These are phyloP conservation scores for Bubo bubo DNA, from an alignment of 2,113 vertebrate genomes.

Conservation along the genomic window DNA sequence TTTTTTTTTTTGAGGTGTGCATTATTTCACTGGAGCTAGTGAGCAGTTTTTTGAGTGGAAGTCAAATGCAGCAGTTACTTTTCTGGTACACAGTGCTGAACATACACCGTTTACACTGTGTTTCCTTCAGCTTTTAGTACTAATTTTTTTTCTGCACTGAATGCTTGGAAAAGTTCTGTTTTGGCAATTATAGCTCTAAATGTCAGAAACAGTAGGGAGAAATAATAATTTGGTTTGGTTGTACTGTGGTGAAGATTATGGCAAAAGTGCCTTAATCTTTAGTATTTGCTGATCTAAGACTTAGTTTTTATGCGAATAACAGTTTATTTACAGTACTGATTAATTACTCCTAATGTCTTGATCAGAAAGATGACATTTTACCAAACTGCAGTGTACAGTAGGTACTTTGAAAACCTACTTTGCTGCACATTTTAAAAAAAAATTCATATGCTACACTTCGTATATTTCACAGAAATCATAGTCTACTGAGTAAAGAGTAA, in stretches of 20 bases:
- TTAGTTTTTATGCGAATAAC: background rate
- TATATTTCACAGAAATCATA: slow-evolving; percentile 8
- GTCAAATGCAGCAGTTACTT: background rate
- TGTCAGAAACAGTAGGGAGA: background rate
- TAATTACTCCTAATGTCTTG: background rate
- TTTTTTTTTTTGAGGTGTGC: background rate
- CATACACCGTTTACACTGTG: background rate
- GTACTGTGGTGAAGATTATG: background rate
- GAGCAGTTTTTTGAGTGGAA: background rate
- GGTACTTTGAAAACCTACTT: background rate
- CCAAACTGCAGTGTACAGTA: background rate
- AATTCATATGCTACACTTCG: background rate
- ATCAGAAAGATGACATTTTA: background rate
- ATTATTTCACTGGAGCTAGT: background rate
- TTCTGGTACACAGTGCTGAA: background rate
- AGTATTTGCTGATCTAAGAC: background rate
- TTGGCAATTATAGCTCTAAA: background rate
- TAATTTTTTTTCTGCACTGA: background rate
- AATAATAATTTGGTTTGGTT: background rate
- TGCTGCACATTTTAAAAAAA: background rate
- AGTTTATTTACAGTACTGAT: background rate
- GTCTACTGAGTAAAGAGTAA: background rate
- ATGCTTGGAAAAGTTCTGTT: background rate
- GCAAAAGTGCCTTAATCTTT: background rate
- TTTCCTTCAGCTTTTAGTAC: background rate